Evolutionary conservation across 1,140 invertebrate species (phyloP).

Genomic region (Adelges cooleyi): DNA sequence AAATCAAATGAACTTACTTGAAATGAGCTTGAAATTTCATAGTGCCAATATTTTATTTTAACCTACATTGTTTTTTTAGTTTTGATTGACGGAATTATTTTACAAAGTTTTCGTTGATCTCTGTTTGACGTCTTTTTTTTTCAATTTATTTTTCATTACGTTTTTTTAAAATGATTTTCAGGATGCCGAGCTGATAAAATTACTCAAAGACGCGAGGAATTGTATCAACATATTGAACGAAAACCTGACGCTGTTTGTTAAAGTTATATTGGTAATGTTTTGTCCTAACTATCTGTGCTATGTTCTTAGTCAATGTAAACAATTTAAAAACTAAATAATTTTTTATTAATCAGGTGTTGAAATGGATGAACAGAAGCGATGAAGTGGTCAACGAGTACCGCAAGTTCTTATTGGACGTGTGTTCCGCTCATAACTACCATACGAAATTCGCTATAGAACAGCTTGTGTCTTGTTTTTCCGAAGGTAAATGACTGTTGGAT

Average conservation of each 20-base stretch:
- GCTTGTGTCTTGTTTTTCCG: conserved; percentile 46
- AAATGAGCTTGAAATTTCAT: conserved; percentile 5
- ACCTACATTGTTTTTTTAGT: not conserved
- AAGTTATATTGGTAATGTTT: conserved; percentile 42
- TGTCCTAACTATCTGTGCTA: too few species aligned
- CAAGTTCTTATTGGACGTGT: conserved; percentile 43
- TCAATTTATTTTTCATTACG: too few species aligned
- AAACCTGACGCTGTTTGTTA: conserved; percentile 47
- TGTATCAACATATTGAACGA: conserved; percentile 47
- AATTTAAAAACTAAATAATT: not conserved
- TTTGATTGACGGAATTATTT: not conserved
- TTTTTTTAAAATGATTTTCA: conserved; percentile 37
- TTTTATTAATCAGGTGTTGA: conserved; percentile 36
- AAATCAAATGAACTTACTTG: not conserved
- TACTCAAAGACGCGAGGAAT: conserved; percentile 44
- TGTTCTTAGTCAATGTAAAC: too few species aligned
- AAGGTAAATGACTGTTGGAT: conserved; percentile 37
- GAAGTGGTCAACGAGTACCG: conserved; percentile 45
- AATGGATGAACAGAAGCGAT: conserved; percentile 43
- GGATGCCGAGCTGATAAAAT: conserved; percentile 45
- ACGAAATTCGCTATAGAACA: conserved; percentile 46
- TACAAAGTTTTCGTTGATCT: too few species aligned
- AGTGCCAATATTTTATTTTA: not conserved
- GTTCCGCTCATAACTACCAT: conserved; percentile 50
- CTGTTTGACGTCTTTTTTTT: too few species aligned